phyloP scores from a whole-genome alignment of 2,797 vertebrate species.

The Anabacerthia variegaticeps region DNA sequence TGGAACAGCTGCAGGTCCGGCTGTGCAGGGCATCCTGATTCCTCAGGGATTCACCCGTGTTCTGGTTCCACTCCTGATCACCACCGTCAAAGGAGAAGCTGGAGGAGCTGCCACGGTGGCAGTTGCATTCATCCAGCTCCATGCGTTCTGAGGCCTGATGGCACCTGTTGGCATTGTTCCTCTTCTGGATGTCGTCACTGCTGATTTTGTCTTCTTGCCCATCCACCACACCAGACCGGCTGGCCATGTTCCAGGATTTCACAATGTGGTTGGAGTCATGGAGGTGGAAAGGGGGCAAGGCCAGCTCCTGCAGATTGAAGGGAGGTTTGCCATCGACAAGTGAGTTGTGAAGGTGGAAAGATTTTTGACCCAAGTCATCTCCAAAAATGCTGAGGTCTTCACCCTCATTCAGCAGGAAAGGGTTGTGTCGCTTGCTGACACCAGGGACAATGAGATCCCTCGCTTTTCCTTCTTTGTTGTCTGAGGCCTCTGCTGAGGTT shows the following conservation, averaged over 20 bases:
- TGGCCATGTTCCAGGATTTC: conserved; percentile 76
- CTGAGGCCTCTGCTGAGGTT: conserved; percentile 47
- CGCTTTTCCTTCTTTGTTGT: conserved; percentile 69
- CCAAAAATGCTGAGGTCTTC: conserved; percentile 76
- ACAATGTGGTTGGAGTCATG: conserved; percentile 56
- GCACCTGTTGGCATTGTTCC: conserved; percentile 40
- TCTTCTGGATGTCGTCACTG: conserved; percentile 62
- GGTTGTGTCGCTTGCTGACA: conserved; percentile 83
- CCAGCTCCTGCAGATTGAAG: conserved; percentile 75
- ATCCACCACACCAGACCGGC: conserved; percentile 72
- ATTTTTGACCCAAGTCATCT: conserved; percentile 72
- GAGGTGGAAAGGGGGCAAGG: conserved; percentile 72
- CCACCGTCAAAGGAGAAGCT: conserved; percentile 87
- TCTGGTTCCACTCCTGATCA: conserved; percentile 89
- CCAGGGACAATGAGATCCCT: conserved; percentile 62
- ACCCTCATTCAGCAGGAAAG: conserved; percentile 86
- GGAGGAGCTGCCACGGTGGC: conserved; percentile 82
- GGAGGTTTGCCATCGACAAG: conserved; percentile 60
- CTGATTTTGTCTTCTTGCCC: conserved; percentile 74
- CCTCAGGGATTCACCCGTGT: conserved; percentile 75
- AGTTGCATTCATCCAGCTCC: conserved; percentile 81
- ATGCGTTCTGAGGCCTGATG: conserved; percentile 75
- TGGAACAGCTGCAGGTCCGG: conserved; percentile 78
- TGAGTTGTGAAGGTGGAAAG: conserved; percentile 85
- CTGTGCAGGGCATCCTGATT: conserved; percentile 72